phyloP scores from a whole-genome alignment of 37 sponge, comb jelly and placozoan genomes.

The Halisarca cf. caerulea region DNA sequence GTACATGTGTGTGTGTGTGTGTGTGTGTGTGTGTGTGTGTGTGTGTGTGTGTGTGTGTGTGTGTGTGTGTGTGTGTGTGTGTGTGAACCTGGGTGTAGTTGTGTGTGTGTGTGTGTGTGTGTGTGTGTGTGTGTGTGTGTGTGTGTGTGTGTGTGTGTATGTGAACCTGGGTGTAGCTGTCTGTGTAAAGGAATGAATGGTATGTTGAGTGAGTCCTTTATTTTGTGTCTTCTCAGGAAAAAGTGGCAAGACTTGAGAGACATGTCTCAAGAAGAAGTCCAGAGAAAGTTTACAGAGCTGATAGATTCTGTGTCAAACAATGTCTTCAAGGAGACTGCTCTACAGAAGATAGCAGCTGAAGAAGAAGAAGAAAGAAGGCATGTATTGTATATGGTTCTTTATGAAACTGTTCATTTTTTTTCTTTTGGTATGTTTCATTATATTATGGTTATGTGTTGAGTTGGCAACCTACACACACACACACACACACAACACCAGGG shows the following conservation, averaged over 20 bases:
- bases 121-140: too few relatives aligned
- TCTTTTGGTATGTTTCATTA: too few relatives aligned
- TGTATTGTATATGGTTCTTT: too few relatives aligned
- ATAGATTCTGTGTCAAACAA: constrained; percentile 40
- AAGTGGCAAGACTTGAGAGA: constrained; percentile 82
- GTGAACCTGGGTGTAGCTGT: neutral
- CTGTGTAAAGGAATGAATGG: neutral
- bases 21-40: neutral
- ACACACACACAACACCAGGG: too few relatives aligned
- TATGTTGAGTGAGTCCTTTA: neutral
- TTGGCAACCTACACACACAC: too few relatives aligned
- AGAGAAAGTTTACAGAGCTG: constrained; percentile 52
- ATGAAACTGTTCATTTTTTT: too few relatives aligned
- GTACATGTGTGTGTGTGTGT: too few relatives aligned
- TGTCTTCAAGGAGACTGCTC: neutral
- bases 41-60: too few relatives aligned
- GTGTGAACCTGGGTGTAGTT: too few relatives aligned
- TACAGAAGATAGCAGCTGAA: neutral
- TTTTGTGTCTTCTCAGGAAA: constrained; percentile 51
- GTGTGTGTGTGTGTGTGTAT: neutral
- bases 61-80: too few relatives aligned
- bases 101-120: neutral
- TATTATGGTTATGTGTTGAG: too few relatives aligned
- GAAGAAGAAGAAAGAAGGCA: constrained; percentile 21
- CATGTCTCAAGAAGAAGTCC: constrained; percentile 65